These are phyloP conservation scores for Eonycteris spelaea DNA, from an alignment of 2,113 vertebrate species.

Conservation along the genomic window DNA sequence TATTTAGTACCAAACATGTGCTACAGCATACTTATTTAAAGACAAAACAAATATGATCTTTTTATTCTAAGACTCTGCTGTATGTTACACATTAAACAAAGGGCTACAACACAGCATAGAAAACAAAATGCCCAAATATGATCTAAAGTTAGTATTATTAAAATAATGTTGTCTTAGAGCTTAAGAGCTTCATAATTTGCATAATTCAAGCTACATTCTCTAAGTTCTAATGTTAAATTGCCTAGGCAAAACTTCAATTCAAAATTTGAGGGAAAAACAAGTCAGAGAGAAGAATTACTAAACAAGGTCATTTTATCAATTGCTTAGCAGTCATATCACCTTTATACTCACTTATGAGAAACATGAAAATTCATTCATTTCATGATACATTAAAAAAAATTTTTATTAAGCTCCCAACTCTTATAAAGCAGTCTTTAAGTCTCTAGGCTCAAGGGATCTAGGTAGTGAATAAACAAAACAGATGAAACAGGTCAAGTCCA, in stretches of 20 bases:
- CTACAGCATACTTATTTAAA: neutral
- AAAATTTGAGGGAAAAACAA: neutral
- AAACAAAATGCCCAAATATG: neutral
- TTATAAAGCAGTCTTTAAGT: neutral
- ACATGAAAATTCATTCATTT: neutral
- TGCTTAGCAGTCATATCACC: neutral
- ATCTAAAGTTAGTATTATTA: neutral
- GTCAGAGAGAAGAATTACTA: neutral
- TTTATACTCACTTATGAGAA: neutral
- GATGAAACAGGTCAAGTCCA: neutral
- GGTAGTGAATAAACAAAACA: neutral
- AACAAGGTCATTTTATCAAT: neutral
- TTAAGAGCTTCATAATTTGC: neutral
- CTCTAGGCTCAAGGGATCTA: neutral
- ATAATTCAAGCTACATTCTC: neutral
- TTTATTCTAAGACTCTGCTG: neutral
- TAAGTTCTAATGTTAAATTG: neutral
- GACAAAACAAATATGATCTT: neutral
- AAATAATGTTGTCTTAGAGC: neutral
- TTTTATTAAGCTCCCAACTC: neutral
- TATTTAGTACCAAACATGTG: neutral
- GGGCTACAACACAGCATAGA: neutral
- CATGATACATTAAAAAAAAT: neutral
- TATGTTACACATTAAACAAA: neutral
- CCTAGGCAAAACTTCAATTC: neutral